Evolutionary conservation across 2,797 vertebrate genomes (phyloP).

Genomic region (Melanogrammus aeglefinus): DNA sequence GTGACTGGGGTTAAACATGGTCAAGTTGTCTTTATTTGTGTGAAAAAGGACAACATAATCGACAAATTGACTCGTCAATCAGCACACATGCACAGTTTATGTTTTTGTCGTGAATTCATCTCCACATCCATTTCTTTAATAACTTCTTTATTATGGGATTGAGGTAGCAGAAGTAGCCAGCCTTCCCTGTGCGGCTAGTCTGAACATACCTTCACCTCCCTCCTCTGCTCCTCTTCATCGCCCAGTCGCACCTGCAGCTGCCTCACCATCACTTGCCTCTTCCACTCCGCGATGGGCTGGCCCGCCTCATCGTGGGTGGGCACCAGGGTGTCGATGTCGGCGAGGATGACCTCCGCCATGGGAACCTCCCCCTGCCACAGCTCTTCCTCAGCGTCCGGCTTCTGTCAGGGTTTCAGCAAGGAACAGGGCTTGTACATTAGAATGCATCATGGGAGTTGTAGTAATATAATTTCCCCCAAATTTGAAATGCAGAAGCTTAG

Average conservation of each 20-base stretch:
- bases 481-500: too few relatives aligned
- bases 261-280: conserved; percentile 94
- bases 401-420: conserved; percentile 47
- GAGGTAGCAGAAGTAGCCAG: not conserved
- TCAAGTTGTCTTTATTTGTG: too few relatives aligned
- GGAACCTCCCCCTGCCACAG: conserved; percentile 37
- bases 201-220: conserved; percentile 51
- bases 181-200: not conserved
- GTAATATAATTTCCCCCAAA: too few relatives aligned
- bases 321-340: conserved; percentile 85
- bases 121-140: not conserved
- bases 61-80: too few relatives aligned
- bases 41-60: too few relatives aligned
- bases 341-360: conserved; percentile 58
- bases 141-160: not conserved
- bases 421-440: not conserved
- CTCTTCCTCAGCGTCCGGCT: conserved; percentile 49
- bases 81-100: not conserved
- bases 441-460: not conserved
- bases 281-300: conserved; percentile 89
- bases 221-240: conserved; percentile 65
- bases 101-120: not conserved
- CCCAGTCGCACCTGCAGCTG: conserved; percentile 82
- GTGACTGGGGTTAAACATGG: too few relatives aligned
- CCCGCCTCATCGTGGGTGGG: conserved; percentile 87